These are phyloP conservation scores for Chionis minor DNA, from an alignment of 2,113 vertebrate species.

Conservation along the genomic window DNA sequence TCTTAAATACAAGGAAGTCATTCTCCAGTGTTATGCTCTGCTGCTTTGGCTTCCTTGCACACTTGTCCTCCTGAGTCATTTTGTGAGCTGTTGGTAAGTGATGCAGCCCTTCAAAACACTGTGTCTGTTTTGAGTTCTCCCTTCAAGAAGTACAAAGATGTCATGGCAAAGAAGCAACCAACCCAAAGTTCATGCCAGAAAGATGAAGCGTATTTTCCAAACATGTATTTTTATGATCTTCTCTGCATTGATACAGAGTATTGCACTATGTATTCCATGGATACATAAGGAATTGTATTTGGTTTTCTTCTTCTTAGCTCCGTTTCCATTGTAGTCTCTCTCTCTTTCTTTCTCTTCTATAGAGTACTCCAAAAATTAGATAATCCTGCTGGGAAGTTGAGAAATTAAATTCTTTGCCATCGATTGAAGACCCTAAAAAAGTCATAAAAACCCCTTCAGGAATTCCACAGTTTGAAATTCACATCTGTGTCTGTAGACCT, in stretches of 20 bases:
- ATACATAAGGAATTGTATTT: background rate
- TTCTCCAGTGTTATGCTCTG: background rate
- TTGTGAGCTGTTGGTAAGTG: background rate
- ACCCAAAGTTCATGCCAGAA: background rate
- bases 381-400: background rate
- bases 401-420: background rate
- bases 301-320: background rate
- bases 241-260: background rate
- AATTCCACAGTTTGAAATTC: background rate
- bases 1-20: background rate
- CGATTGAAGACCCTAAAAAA: background rate
- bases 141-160: background rate
- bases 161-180: background rate
- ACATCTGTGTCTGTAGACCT: background rate
- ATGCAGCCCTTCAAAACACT: background rate
- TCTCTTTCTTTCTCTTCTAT: background rate
- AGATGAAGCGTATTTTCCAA: background rate
- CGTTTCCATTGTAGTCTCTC: background rate
- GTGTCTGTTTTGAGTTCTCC: background rate
- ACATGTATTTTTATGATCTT: background rate
- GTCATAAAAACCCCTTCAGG: background rate
- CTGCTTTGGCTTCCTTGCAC: background rate
- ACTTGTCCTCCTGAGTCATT: background rate
- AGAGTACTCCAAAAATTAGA: background rate
- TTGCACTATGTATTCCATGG: background rate